Percentiles rank a stretch among this genome's conserved stretches.
Evolutionary conservation across 2,888 invertebrate species (phyloP).

Genomic region (Thymelicus acteon): DNA sequence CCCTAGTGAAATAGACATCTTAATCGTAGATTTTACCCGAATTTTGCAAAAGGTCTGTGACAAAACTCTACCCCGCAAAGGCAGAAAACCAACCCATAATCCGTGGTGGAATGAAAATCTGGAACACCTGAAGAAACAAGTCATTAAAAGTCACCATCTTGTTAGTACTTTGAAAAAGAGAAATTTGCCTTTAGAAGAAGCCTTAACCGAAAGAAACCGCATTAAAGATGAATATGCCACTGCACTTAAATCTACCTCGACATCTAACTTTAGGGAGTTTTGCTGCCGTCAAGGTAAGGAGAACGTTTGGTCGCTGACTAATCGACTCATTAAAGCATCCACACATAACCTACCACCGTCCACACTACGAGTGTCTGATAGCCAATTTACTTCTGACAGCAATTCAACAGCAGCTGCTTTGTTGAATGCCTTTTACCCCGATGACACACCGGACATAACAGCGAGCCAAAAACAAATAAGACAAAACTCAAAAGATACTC

Average conservation of each 20-base stretch:
- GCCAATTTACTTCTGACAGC: not conserved
- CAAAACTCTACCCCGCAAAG: not conserved
- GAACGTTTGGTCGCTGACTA: not conserved
- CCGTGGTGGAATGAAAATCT: not conserved
- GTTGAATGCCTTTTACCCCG: not conserved
- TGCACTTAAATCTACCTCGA: constrained; percentile 18
- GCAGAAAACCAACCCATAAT: not conserved
- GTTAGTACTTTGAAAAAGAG: not conserved
- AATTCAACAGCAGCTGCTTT: not conserved
- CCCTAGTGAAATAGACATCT: too few relatives aligned
- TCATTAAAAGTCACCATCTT: not conserved
- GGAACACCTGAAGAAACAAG: not conserved
- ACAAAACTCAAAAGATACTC: constrained; percentile 29
- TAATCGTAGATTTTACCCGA: not conserved
- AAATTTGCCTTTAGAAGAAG: not conserved
- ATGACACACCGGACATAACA: not conserved
- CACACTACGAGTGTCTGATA: not conserved
- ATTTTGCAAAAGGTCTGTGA: not conserved
- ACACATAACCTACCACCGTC: not conserved
- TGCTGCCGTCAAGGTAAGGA: constrained; percentile 35
- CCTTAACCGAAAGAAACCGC: not conserved
- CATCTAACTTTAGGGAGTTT: constrained; percentile 42
- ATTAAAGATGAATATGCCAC: not conserved
- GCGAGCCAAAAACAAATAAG: constrained; percentile 10
- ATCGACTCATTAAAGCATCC: not conserved